Conservation (phyloP, 1,140 invertebrate species). For the Cydia pomonella region DNA sequence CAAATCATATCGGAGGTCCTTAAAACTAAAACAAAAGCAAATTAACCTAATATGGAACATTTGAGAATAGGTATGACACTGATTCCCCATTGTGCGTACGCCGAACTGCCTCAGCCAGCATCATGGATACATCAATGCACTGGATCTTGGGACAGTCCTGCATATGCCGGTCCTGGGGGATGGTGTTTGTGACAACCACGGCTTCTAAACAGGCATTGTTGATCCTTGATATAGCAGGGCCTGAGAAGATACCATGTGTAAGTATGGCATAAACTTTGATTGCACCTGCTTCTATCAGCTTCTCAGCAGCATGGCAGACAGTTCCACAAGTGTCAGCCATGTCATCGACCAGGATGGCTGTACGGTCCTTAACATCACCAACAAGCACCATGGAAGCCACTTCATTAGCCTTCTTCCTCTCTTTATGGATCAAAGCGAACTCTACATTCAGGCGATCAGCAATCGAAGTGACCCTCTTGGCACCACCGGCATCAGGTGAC, state of each 20-base stretch:
- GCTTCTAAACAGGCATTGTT: conserved; percentile 99
- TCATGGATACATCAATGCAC: conserved; percentile 99
- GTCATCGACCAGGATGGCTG: conserved; percentile 99
- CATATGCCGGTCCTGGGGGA: conserved; percentile 99
- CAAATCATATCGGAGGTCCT: conserved; percentile 45
- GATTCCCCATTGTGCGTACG: conserved; percentile 99
- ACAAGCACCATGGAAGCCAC: conserved; percentile 99
- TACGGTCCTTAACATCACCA: conserved; percentile 98
- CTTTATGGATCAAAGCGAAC: conserved; percentile 99
- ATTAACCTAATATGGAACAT: conserved; percentile 91
- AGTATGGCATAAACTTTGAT: conserved; percentile 97
- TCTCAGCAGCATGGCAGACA: conserved; percentile 98
- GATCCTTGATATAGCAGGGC: conserved; percentile 97
- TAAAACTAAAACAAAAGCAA: conserved; percentile 48
- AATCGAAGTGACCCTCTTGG: conserved; percentile 86
- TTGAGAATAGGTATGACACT: conserved; percentile 97
- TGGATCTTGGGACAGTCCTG: conserved; percentile 96
- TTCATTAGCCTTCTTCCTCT: conserved; percentile 98
- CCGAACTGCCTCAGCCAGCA: conserved; percentile 98
- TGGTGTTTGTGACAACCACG: conserved; percentile 99
- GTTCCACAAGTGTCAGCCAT: conserved; percentile 99
- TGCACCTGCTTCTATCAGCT: conserved; percentile 97
- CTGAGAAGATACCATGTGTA: conserved; percentile 99
- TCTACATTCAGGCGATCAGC: conserved; percentile 98
- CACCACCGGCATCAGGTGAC: conserved; percentile 99